Evolutionary conservation across 2,888 invertebrate species (phyloP), one percentile per base, ranked within the genome.

Genomic region (Perdita meconis): DNA sequence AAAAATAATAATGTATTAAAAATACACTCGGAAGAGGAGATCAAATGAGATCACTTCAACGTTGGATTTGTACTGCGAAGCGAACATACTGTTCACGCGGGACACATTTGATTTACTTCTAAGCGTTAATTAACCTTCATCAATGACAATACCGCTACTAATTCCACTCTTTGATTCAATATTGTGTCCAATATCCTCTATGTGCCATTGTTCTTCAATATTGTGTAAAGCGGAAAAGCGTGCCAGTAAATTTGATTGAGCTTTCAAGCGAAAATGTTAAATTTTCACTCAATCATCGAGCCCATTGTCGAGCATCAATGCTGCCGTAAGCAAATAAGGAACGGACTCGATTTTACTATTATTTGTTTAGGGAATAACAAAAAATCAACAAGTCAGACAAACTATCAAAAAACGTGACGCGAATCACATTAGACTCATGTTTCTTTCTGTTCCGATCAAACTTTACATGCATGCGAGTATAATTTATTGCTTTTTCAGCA

Each of bases 191-290:
- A 50, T 61, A 42, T 60, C 59, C 55, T 50, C 60, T 61, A 42
- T 30, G 44, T 8, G 42, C 44, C 44, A 76, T 75, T 76, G 76
- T 76, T 67, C 75, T 67, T 76, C 67, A 75, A 67, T 61, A 57
- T 50, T n/a, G 56, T 24, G 36, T 60, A 60, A 57, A 51, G 30
- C 38, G 26, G 50, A 42, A 42, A 44, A 40, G 44, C 40, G 42
- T 26, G 24, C 13, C 10, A 51, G 19, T 22, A 47, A 38, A 61
- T 66, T 67, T 56, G 56, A 74, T 61, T 34, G 36, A 44, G 50
- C 55, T 76, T 70, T 60, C 70, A 55, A 47, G 24, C 38, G 70
- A 44, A 63, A 68, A 65, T 78, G 60, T 77, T 77, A 77, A 69
- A 69, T 77, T 78, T 77, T 65, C 76, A 26, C 24, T 56, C 64